Conservation (phyloP, 2,113 vertebrate genomes). For the Microcebus jonahi region DNA sequence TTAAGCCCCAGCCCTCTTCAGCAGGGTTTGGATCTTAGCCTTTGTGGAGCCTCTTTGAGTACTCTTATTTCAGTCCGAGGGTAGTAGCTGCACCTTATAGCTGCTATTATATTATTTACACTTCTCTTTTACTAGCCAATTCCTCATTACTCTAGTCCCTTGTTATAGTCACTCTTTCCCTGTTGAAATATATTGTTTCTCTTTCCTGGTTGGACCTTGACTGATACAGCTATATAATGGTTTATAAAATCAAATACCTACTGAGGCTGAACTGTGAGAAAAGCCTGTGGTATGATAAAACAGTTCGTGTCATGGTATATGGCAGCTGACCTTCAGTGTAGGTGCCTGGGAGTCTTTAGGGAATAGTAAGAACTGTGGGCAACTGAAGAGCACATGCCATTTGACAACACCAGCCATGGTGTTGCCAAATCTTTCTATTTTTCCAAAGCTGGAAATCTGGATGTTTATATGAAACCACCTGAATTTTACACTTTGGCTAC, state of each 20-base stretch:
- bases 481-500: constrained; percentile 16
- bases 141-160: not conserved
- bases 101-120: not conserved
- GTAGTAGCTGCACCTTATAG: not conserved
- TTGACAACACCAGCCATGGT: not conserved
- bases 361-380: not conserved
- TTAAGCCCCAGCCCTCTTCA: not conserved
- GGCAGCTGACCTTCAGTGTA: not conserved
- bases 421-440: not conserved
- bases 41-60: not conserved
- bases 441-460: constrained; percentile 15
- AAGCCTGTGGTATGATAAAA: not conserved
- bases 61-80: not conserved
- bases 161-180: constrained; percentile 11
- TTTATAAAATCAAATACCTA: constrained; percentile 13
- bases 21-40: not conserved
- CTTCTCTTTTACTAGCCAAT: not conserved
- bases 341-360: not conserved
- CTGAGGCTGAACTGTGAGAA: not conserved
- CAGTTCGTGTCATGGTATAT: not conserved
- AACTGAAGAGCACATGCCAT: not conserved
- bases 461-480: constrained; percentile 1
- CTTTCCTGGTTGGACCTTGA: constrained; percentile 22
- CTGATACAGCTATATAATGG: constrained; percentile 7
- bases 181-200: constrained; percentile 18